Base-by-base conservation (phyloP, 2,888 invertebrate genomes). In the Epiblema foenella region DNA sequence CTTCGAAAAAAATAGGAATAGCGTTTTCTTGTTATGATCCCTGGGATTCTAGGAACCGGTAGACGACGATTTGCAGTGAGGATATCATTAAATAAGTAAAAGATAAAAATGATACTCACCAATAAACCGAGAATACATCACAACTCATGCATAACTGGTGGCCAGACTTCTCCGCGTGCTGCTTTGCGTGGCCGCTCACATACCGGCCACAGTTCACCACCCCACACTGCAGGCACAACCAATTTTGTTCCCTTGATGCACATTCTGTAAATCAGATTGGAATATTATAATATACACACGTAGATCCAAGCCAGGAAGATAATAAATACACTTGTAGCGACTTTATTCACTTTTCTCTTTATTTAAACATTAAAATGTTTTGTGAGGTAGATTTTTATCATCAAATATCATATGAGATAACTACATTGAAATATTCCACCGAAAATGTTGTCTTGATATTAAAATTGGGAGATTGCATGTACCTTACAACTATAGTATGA, bases 61-160 rank as follows among this genome's bases (percentile, higher is more conserved):
- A n/a, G n/a, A n/a, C n/a, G 29, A 4, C 2, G 29, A 29, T 29
- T 12, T 12, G 1, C 42, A 42, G 42, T 42, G 15, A 42, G 15
- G 42, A n/a, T 15, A 33, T 33, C 3, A 42, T 7, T 15, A 15
- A 4, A 42, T 56, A 37, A 37, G 17, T n/a, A 20, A 8, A 20
- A 46, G 5, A 29, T 58, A 8, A 5, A 33, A 0, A 33, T 33
- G 33, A 33, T 49, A 54, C 87, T 94, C 91, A 97, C 97, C 97
- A 97, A 89, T 95, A 97, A 77, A 96, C 96, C 64, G 96, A 95
- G 80, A 94, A 95, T 79, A 94, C 95, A 82, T 96, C 95, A 88
- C 96, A 96, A 85, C 97, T 97, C 89, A 97, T 96, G 85, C 96
- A 96, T 57, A 97, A 93, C 79, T 95, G 94, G 84, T 97, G 97